Percentiles rank a stretch among this genome's conserved stretches.
Conservation (phyloP, 2,888 invertebrate species). For the Iphiclides podalirius region DNA sequence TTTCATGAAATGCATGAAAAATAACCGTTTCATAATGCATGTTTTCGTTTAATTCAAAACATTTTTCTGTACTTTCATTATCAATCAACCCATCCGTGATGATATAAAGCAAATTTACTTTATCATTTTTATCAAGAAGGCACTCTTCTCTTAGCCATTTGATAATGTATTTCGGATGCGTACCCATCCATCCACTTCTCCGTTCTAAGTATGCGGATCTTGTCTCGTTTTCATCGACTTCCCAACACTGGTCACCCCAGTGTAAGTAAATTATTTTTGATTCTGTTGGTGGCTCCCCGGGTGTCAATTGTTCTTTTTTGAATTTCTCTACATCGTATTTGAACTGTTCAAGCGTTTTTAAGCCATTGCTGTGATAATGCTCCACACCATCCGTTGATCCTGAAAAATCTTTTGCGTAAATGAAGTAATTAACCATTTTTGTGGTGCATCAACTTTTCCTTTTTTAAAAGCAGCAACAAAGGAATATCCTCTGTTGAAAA, state of each 20-base stretch:
- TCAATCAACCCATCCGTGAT: constrained; percentile 39
- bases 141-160: constrained; percentile 21
- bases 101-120: constrained; percentile 39
- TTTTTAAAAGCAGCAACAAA: too few species aligned
- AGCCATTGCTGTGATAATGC: constrained; percentile 34
- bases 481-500: too few species aligned
- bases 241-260: constrained; percentile 34
- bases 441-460: too few species aligned
- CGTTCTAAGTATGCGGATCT: constrained; percentile 21
- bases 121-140: too few species aligned
- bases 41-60: constrained; percentile 33
- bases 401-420: constrained; percentile 39
- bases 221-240: constrained; percentile 33
- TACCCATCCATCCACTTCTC: constrained; percentile 8
- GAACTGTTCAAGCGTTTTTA: constrained; percentile 34
- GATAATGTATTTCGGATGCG: constrained; percentile 30
- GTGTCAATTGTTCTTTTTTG: constrained; percentile 25
- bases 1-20: constrained; percentile 34
- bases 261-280: constrained; percentile 38
- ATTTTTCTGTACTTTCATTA: neutral
- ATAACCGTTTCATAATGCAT: constrained; percentile 39
- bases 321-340: constrained; percentile 33
- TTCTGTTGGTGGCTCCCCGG: constrained; percentile 25
- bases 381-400: constrained; percentile 28
- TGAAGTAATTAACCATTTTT: constrained; percentile 31